Conservation (phyloP, 1,140 invertebrate species). For the Drosophila ironensis region DNA sequence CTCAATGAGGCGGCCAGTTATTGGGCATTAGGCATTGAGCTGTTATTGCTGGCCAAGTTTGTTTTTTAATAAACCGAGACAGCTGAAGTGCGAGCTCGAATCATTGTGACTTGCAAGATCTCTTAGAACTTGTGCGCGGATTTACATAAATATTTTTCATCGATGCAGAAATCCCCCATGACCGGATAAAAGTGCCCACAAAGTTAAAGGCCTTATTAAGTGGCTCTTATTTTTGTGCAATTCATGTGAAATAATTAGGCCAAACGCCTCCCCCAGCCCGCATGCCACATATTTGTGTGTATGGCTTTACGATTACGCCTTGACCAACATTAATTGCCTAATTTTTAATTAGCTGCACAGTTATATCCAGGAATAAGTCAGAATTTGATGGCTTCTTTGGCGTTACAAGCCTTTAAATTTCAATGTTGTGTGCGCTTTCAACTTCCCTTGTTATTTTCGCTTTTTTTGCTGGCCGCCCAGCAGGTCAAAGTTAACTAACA, state of each 20-base stretch:
- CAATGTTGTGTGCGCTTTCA: slow-evolving; percentile 31
- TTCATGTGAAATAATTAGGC: slow-evolving; percentile 71
- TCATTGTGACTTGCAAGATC: slow-evolving; percentile 41
- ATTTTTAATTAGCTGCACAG: slow-evolving; percentile 44
- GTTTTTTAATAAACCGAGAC: slow-evolving; percentile 27
- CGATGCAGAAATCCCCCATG: slow-evolving; percentile 18
- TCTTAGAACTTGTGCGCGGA: slow-evolving; percentile 4
- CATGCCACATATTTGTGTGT: too few relatives aligned
- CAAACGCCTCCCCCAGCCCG: too few relatives aligned
- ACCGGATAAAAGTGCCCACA: slow-evolving; percentile 27
- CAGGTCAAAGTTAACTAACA: slow-evolving; percentile 41
- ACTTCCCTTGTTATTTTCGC: slow-evolving; percentile 12
- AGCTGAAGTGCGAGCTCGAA: neutral
- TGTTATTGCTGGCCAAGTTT: slow-evolving; percentile 19
- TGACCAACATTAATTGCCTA: slow-evolving; percentile 53
- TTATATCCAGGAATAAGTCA: slow-evolving; percentile 48
- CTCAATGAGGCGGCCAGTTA: neutral
- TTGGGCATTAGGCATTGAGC: neutral
- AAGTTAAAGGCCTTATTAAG: slow-evolving; percentile 53
- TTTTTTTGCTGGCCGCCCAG: slow-evolving; percentile 23
- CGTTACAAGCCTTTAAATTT: slow-evolving; percentile 17
- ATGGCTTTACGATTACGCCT: too few relatives aligned
- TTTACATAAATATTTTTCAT: slow-evolving; percentile 28
- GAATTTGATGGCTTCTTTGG: slow-evolving; percentile 22
- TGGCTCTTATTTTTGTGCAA: slow-evolving; percentile 51